Conservation (phyloP, 2,113 vertebrate species). For the Leptosomus discolor region DNA sequence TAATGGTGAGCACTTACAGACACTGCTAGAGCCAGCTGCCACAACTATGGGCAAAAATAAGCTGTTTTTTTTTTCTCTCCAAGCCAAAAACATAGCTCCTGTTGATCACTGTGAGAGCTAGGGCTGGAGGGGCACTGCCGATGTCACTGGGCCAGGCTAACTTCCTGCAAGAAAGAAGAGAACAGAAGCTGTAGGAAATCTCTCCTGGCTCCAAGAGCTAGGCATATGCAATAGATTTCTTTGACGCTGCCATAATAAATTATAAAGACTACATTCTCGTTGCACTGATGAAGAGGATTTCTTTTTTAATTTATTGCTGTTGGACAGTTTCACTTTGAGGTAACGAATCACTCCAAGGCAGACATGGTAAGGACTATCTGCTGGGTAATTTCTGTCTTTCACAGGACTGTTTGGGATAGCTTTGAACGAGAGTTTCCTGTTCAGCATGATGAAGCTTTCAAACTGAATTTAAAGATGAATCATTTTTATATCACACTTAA, state of each 20-base stretch:
- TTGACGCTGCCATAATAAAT: slow-evolving; percentile 20
- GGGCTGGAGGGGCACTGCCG: neutral
- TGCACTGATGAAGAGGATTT: slow-evolving; percentile 29
- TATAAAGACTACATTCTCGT: neutral
- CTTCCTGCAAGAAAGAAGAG: neutral
- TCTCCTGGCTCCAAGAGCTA: neutral
- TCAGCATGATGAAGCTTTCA: neutral
- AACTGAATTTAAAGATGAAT: neutral
- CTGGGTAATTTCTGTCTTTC: neutral
- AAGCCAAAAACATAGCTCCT: neutral
- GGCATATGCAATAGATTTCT: neutral
- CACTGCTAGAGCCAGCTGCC: neutral
- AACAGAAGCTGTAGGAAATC: neutral
- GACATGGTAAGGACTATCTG: neutral
- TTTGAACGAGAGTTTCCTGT: neutral
- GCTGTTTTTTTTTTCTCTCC: neutral
- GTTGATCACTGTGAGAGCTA: neutral
- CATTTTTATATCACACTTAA: neutral
- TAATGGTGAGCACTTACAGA: neutral
- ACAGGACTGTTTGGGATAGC: neutral
- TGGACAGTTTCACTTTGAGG: slow-evolving; percentile 12
- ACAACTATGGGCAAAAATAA: neutral
- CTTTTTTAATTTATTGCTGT: neutral
- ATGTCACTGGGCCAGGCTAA: neutral
- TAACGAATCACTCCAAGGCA: slow-evolving; percentile 11